Conservation (phyloP, 2,797 vertebrate species). For the Alcedo atthis region DNA sequence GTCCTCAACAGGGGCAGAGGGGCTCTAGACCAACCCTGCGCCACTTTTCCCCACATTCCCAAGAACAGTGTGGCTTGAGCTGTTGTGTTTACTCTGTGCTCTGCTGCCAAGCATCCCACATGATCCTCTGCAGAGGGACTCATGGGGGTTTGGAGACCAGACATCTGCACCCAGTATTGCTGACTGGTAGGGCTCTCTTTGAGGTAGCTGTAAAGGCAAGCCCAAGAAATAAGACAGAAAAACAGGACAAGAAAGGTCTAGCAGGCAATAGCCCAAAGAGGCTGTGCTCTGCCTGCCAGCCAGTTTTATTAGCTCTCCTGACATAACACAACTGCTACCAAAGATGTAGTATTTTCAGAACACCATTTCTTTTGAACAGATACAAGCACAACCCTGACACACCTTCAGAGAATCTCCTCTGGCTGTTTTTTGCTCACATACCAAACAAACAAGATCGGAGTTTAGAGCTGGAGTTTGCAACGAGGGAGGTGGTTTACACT, state of each 20-base stretch:
- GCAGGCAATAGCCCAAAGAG: background rate
- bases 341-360: background rate
- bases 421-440: background rate
- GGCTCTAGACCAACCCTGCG: background rate
- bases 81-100: background rate
- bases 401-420: background rate
- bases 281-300: background rate
- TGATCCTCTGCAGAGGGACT: background rate
- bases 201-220: background rate
- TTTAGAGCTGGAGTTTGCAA: background rate
- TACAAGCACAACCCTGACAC: background rate
- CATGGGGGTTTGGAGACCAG: background rate
- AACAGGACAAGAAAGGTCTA: background rate
- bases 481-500: background rate
- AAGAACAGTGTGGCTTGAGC: background rate
- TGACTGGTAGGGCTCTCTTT: background rate
- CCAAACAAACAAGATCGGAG: background rate
- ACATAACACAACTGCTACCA: fast-evolving
- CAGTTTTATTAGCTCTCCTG: background rate
- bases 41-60: fast-evolving
- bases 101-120: fast-evolving
- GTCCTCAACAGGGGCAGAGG: background rate
- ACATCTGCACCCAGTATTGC: background rate
- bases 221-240: background rate
- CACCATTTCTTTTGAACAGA: background rate